Conservation (phyloP, 1,140 invertebrate genomes). For the Dreissena rostriformis region DNA sequence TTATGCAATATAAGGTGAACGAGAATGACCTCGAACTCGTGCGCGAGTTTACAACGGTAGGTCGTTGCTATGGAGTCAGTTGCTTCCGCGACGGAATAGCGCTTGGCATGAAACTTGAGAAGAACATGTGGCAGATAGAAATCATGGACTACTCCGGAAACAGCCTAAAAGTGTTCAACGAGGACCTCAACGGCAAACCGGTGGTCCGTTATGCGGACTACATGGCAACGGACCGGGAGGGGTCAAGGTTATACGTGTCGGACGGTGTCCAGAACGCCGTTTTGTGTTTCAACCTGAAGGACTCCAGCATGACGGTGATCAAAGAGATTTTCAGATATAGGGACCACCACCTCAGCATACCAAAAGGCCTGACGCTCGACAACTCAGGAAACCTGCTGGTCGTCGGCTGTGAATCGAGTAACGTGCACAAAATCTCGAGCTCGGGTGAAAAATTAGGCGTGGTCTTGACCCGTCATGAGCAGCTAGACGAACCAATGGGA, state of each 20-base stretch:
- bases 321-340: slow-evolving; percentile 38
- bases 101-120: slow-evolving; percentile 35
- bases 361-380: slow-evolving; percentile 36
- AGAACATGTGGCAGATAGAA: slow-evolving; percentile 35
- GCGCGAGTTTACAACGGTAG: slow-evolving; percentile 33
- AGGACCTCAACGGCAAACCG: slow-evolving; percentile 28
- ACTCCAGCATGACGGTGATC: slow-evolving; percentile 15
- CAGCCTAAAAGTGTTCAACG: slow-evolving; percentile 38
- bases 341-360: slow-evolving; percentile 27
- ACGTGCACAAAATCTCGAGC: slow-evolving; percentile 45
- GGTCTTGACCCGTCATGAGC: slow-evolving; percentile 20
- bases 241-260: slow-evolving; percentile 34
- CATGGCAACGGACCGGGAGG: slow-evolving; percentile 26
- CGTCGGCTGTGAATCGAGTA: slow-evolving; percentile 43
- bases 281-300: slow-evolving; percentile 33
- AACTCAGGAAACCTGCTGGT: slow-evolving; percentile 33
- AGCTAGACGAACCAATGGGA: slow-evolving; percentile 40
- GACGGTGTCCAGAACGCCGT: slow-evolving; percentile 26
- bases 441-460: slow-evolving; percentile 28
- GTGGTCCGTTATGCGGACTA: slow-evolving; percentile 41
- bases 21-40: slow-evolving; percentile 7
- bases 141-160: slow-evolving; percentile 34
- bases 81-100: slow-evolving; percentile 34
- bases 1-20: slow-evolving; percentile 16
- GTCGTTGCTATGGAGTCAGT: slow-evolving; percentile 38